A percentile compares a stretch with the other conserved stretches of the same genome.
phyloP scores from a whole-genome alignment of 1,140 invertebrate genomes.

The Panagrolaimus sp. region DNA sequence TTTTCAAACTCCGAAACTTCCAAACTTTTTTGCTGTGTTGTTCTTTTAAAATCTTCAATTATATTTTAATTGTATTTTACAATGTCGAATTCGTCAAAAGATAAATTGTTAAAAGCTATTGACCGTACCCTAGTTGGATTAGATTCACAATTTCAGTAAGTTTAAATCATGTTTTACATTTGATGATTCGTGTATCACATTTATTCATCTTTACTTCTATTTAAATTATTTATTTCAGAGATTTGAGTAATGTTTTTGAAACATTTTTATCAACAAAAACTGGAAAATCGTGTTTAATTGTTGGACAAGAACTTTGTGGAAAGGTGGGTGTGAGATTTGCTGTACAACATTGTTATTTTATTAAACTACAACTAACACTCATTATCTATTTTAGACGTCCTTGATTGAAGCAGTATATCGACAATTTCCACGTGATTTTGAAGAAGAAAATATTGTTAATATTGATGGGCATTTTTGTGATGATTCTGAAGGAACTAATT shows the following conservation, averaged over 20 bases:
- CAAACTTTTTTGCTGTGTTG: too few relatives aligned
- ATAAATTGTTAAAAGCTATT: neutral
- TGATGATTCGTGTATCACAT: neutral
- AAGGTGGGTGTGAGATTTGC: neutral
- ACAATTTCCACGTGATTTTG: too few relatives aligned
- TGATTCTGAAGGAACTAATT: conserved; percentile 3
- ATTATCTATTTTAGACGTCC: too few relatives aligned
- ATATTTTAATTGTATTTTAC: too few relatives aligned
- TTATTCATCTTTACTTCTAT: neutral
- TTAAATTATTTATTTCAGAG: neutral
- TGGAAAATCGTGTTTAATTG: neutral
- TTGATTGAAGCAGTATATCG: too few relatives aligned
- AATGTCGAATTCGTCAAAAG: too few relatives aligned
- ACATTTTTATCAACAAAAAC: neutral
- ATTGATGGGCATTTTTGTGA: conserved; percentile 2
- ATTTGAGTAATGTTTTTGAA: neutral
- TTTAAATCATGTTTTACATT: too few relatives aligned
- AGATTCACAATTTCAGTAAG: conserved; percentile 3
- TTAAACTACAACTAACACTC: too few relatives aligned
- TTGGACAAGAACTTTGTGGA: neutral
- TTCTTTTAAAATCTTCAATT: too few relatives aligned
- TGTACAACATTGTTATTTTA: conserved; percentile 1
- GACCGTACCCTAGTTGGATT: neutral
- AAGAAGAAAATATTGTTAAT: neutral
- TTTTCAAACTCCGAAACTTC: too few relatives aligned